Evolutionary conservation across 1,140 invertebrate species (phyloP).

Genomic region (Berghia stephanieae): DNA sequence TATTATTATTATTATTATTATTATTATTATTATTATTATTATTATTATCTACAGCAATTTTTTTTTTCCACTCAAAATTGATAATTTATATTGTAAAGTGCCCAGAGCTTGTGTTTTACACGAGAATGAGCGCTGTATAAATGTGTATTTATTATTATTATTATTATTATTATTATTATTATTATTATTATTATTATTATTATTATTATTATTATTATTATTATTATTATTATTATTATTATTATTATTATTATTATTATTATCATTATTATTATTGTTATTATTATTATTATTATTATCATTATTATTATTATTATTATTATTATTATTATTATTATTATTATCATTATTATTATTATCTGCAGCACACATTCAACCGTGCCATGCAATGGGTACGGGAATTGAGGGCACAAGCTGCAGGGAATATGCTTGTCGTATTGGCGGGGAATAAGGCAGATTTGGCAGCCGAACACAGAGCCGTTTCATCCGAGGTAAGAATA

Average conservation of each 20-base stretch:
- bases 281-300: too few relatives aligned
- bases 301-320: not conserved
- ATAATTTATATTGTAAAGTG: too few relatives aligned
- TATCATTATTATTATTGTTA: too few relatives aligned
- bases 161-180: not conserved
- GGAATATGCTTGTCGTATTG: constrained; percentile 94
- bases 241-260: too few relatives aligned
- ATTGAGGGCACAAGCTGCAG: constrained; percentile 94
- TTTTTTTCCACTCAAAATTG: too few relatives aligned
- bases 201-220: too few relatives aligned
- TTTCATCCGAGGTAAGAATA: constrained; percentile 76
- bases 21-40: not conserved
- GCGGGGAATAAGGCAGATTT: constrained; percentile 93
- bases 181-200: not conserved
- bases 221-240: too few relatives aligned
- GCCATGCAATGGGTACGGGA: constrained; percentile 99
- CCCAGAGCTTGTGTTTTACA: too few relatives aligned
- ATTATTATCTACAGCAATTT: not conserved
- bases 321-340: not conserved
- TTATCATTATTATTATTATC: not conserved
- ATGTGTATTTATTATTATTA: too few relatives aligned
- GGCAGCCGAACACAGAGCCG: constrained; percentile 93
- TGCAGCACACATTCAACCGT: constrained; percentile 92
- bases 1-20: too few relatives aligned
- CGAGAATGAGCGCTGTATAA: too few relatives aligned